Evolutionary conservation across 2,888 invertebrate species (phyloP).

Genomic region (Thymelicus lineola): DNA sequence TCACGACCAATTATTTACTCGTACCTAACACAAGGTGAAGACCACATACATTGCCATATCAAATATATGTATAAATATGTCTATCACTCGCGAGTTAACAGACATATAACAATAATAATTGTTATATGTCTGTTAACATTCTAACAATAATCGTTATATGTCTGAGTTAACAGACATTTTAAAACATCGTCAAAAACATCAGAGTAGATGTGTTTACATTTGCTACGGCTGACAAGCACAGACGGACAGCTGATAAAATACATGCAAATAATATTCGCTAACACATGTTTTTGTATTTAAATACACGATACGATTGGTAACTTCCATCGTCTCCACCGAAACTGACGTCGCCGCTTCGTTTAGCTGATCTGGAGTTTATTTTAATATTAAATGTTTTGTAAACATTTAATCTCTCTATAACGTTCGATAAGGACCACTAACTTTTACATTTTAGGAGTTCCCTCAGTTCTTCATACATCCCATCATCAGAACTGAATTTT

Average conservation of each 20-base stretch:
- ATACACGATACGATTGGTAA: not conserved
- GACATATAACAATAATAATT: not conserved
- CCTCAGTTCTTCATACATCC: no score
- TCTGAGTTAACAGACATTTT: not conserved
- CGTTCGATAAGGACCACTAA: no score
- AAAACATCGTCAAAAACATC: not conserved
- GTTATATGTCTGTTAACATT: no score
- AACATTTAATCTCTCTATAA: no score
- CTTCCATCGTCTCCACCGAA: not conserved
- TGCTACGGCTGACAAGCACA: not conserved
- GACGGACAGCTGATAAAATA: conserved; percentile 3
- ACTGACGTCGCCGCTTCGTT: not conserved
- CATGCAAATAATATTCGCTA: not conserved
- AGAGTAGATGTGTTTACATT: not conserved
- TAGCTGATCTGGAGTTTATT: no score
- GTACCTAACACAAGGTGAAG: conserved; percentile 68
- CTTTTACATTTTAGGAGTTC: no score
- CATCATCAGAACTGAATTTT: no score
- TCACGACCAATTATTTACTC: conserved; percentile 62
- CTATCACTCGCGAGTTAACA: not conserved
- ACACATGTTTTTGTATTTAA: not conserved
- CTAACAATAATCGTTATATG: no score
- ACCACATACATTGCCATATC: conserved; percentile 44
- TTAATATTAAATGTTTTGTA: no score
- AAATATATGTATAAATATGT: not conserved